These are phyloP conservation scores for Pongo abelii DNA, from an alignment of 2,113 vertebrate species.

Conservation along the genomic window DNA sequence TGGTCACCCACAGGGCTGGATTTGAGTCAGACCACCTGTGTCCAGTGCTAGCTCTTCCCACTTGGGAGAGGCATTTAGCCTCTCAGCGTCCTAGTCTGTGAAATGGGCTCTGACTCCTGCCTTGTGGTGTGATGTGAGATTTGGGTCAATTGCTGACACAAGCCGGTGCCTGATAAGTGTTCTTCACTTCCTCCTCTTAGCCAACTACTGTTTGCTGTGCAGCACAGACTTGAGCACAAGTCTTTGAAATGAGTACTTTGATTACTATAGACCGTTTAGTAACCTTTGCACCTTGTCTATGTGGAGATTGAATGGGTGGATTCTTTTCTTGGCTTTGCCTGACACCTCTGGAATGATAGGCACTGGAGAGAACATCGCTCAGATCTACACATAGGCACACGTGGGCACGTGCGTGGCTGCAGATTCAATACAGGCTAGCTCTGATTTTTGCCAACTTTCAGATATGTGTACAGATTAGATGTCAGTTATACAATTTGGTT, in stretches of 20 bases:
- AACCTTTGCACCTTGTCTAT: not conserved
- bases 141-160: no score
- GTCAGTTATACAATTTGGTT: not conserved
- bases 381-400: not conserved
- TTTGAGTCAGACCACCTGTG: not conserved
- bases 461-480: not conserved
- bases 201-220: not conserved
- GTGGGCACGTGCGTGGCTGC: fast-evolving
- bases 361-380: not conserved
- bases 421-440: not conserved
- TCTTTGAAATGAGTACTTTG: not conserved
- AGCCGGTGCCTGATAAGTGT: not conserved
- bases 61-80: no score
- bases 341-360: not conserved
- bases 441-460: not conserved
- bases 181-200: not conserved
- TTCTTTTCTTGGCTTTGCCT: not conserved
- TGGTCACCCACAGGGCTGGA: not conserved
- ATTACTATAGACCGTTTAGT: not conserved
- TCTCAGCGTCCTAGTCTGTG: not conserved
- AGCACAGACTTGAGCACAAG: fast-evolving
- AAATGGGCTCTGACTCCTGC: not conserved
- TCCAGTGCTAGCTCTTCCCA: no score
- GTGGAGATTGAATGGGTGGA: not conserved
- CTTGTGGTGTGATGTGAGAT: not conserved